phyloP scores from a whole-genome alignment of 2,797 vertebrate species.

The Gambelia wislizenii region DNA sequence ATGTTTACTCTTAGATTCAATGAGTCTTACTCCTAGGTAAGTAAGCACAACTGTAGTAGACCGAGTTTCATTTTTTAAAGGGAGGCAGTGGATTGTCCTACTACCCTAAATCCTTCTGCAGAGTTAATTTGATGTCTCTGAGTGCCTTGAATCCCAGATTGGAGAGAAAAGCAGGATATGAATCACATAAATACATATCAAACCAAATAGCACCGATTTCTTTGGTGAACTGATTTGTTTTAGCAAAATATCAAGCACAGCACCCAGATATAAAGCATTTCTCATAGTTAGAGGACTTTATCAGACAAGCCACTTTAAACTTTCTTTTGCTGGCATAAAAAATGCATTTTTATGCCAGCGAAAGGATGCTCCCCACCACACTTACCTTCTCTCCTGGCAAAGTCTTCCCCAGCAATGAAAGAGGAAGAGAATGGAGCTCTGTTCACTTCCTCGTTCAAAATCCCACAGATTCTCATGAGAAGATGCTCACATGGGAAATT shows the following conservation, averaged over 20 bases:
- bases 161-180: neutral
- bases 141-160: too few relatives aligned
- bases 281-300: neutral
- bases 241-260: fast-evolving
- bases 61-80: neutral
- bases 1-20: neutral
- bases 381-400: too few relatives aligned
- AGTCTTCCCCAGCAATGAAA: too few relatives aligned
- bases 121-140: conserved; percentile 17
- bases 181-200: conserved; percentile 1
- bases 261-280: neutral
- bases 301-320: too few relatives aligned
- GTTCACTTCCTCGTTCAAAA: too few relatives aligned
- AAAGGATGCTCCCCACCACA: too few relatives aligned
- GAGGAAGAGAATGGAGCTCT: too few relatives aligned
- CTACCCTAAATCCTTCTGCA: conserved; percentile 37
- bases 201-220: neutral
- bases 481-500: too few relatives aligned
- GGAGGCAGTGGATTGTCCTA: conserved; percentile 32
- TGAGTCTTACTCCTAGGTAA: neutral
- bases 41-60: neutral
- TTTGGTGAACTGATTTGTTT: neutral
- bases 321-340: too few relatives aligned
- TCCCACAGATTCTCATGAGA: too few relatives aligned
- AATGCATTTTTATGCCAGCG: too few relatives aligned